Percentiles rank a stretch among this genome's conserved stretches.
Evolutionary conservation across 2,113 vertebrate species (phyloP).

Genomic region (chimpanzee (Pan troglodytes)): NHGRI_mPanTro3-v2.1_pri NC_072401.2:83919001-83919500

Average conservation of each 20-base stretch:
- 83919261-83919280: neutral
- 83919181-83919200: conserved; percentile 7
- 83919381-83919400: no score
- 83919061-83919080: neutral
- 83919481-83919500: neutral
- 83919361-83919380: neutral
- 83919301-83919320: conserved; percentile 10
- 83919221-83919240: neutral
- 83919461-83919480: neutral
- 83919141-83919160: neutral
- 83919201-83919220: neutral
- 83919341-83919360: neutral
- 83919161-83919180: neutral
- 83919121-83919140: conserved; percentile 19
- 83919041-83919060: neutral
- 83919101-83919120: conserved; percentile 19
- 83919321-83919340: neutral
- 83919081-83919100: neutral
- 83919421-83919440: no score
- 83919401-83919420: no score
- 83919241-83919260: neutral
- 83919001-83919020: neutral
- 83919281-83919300: neutral
- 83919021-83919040: neutral
- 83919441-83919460: neutral